Evolutionary conservation across 2,113 vertebrate genomes (phyloP).

Genomic region (Microcebus murinus): DNA sequence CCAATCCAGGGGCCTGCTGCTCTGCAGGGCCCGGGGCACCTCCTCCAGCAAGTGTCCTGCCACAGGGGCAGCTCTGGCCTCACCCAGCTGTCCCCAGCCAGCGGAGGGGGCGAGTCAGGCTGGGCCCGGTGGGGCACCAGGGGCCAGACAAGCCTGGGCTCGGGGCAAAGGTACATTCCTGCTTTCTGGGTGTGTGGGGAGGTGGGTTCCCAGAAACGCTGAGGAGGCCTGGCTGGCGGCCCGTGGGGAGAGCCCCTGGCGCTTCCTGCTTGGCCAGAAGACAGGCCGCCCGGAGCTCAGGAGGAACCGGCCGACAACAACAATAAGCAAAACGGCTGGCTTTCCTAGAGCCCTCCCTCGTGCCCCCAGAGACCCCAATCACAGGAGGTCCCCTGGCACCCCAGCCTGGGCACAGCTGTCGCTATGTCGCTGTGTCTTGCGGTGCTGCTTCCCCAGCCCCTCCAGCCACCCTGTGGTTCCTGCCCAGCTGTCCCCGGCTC

Average conservation of each 20-base stretch:
- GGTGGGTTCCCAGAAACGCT: conserved; percentile 59
- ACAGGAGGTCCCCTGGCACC: accelerated
- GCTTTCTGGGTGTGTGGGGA: conserved; percentile 1
- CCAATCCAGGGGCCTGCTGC: accelerated
- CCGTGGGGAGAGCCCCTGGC: neutral
- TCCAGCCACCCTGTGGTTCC: neutral
- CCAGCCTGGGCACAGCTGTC: neutral
- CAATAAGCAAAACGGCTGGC: accelerated
- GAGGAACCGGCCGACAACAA: neutral
- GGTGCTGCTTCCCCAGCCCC: too few relatives aligned
- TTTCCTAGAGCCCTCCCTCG: neutral
- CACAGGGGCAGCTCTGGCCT: neutral
- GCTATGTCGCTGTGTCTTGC: accelerated
- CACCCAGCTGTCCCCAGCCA: neutral
- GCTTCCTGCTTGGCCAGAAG: conserved; percentile 29
- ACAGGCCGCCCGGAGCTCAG: neutral
- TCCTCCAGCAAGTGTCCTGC: neutral
- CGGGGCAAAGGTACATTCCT: conserved; percentile 48
- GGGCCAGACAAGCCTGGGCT: conserved; percentile 67
- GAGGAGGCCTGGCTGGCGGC: conserved; percentile 22
- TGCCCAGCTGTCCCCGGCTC: neutral
- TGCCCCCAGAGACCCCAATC: neutral
- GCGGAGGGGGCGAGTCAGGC: neutral
- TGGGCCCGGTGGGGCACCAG: neutral
- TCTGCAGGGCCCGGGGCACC: neutral